Base-by-base conservation (phyloP, 2,113 vertebrate species). In the Thomomys bottae region DNA sequence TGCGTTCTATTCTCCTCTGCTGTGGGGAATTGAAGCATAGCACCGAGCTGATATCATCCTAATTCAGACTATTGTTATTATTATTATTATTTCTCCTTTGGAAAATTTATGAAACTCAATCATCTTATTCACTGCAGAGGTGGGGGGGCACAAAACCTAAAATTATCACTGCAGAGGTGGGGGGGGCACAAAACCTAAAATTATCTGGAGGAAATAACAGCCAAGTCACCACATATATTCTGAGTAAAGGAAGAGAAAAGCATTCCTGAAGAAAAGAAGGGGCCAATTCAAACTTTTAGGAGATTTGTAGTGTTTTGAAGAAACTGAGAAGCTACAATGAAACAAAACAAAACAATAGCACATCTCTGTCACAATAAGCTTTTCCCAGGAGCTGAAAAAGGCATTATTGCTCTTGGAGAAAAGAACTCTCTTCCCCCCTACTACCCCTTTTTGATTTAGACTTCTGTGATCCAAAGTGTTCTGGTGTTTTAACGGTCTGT, bases 401-500 rank as follows among this genome's bases (percentile, higher is more conserved):
- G 67, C 91, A 64, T 94, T 96, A 83, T 95, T 96, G 91, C 95
- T 97, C 94, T 5, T 0, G 14, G 82, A 95, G 87, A 78, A 90
- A 92, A 97, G 91, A 70, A n/a, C 82, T 59, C 94, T 94, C 94
- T 85, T 93, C 66, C 94, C 95, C 84, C 88, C 95, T 54, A 54
- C 49, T 64, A 68, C 73, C 95, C 91, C 94, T 87, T 97, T 97
- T 97, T 98, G 96, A 97, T 98, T 97, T 97, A 95, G 96, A 94
- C 95, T 97, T 97, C 95, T 96, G 93, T 95, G 96, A 97, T 94
- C 94, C 96, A 97, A 97, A 97, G 96, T 95, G 95, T 84, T 95
- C 96, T 88, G 95, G 94, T 96, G 97, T 97, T 98, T 98, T 97
- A 98, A 98, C 97, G 97, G 97, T 93, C 97, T 96, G 96, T 98